phyloP scores from a whole-genome alignment of 2,113 vertebrate species.

The Dryoscopus gambensis region DNA sequence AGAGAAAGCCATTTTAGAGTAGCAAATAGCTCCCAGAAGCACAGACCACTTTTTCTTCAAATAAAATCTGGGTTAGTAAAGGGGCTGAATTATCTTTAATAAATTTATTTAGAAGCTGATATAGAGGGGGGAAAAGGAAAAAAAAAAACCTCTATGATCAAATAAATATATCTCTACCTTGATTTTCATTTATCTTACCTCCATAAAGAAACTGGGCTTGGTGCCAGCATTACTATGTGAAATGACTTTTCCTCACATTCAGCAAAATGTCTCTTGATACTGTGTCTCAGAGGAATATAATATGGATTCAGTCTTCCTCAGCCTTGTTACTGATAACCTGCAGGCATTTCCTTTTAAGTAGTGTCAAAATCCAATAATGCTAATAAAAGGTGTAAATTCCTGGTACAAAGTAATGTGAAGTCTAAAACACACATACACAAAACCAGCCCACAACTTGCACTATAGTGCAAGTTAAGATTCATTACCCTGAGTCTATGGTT shows the following conservation, averaged over 20 bases:
- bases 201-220: neutral
- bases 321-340: neutral
- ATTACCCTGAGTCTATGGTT: neutral
- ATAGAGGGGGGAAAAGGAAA: rapidly evolving
- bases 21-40: slow-evolving; percentile 24
- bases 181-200: slow-evolving; percentile 17
- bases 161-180: neutral
- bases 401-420: neutral
- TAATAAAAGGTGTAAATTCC: neutral
- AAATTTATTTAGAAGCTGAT: slow-evolving; percentile 1
- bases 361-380: neutral
- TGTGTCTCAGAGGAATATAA: neutral
- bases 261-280: neutral
- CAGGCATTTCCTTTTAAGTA: neutral
- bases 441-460: neutral
- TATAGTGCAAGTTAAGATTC: neutral
- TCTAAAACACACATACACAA: neutral
- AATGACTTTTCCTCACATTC: neutral
- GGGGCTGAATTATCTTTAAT: slow-evolving; percentile 3
- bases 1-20: slow-evolving; percentile 13
- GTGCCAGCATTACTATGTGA: neutral
- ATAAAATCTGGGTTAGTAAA: slow-evolving; percentile 9
- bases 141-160: neutral
- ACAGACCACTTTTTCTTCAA: slow-evolving; percentile 1
- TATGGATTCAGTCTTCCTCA: neutral